Base-by-base conservation (phyloP, 2,888 invertebrate genomes). In the Litoditis marina region DNA sequence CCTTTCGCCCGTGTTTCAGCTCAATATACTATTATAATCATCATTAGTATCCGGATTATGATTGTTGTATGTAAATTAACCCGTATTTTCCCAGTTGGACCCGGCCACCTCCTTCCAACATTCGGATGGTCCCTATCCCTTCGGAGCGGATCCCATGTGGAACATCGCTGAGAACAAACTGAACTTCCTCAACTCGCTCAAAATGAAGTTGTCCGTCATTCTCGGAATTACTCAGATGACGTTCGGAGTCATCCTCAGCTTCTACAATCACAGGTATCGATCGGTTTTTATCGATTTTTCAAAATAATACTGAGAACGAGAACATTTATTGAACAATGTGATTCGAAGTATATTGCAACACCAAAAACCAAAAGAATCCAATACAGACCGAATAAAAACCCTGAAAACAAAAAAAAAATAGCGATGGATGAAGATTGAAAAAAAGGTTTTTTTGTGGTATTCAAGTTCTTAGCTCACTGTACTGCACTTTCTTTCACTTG, bases 91-190 rank as follows among this genome's bases (percentile, higher is more conserved):
- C 7, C 46, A 62, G 57, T 11, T 68, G 25, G 60, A 63, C 25
- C 78, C 81, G 16, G 69, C 69, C 50, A 44, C 51, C n/a, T 73
- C 76, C 8, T 81, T 69, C 57, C 53, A 66, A 31, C 74, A 74
- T 54, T 64, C 61, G 19, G 47, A 46, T 47, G 78, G 70, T 62
- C 84, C 76, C n/a, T 86, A 86, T 69, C 83, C 83, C 6, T 82
- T 85, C 71, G 86, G 86, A 30, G 71, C 86, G 30, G 86, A 86
- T 72, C 86, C 86, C 13, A 83, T 83, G 19, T 83, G 83, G 83
- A 78, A 79, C 47, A 57, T 83, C 28, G 80, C 80, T 25, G 80
- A 78, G 59, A 84, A 84, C 71, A 78, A 79, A 62, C 65, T 83
- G 22, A 77, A 78, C 66, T 83, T 82, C 72, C 62, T 78, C 47